Base-by-base conservation (phyloP, 2,113 vertebrate species). In the Phaethornis superciliosus region DNA sequence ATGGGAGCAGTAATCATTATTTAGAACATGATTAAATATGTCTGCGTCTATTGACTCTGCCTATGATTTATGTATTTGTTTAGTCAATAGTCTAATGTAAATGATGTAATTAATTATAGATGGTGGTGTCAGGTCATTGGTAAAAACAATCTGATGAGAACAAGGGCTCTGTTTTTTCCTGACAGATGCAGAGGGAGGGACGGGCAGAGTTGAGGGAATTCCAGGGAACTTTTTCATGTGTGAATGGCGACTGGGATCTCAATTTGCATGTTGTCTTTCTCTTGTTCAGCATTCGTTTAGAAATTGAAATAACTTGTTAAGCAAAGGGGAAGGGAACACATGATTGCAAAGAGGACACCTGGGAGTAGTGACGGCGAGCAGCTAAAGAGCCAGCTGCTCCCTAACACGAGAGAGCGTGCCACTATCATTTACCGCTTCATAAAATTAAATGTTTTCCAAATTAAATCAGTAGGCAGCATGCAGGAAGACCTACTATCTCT, bases 21-120 rank as follows among this genome's bases (percentile, higher is more conserved):
- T 99, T 98, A 98, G 98, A 99, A 98, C 98, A 99, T 99, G 99
- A 99, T 99, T 99, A 99, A 99, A 99, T 98, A 98, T 98, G 99
- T 99, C 98, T 98, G 97, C 97, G 97, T 99, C 98, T 99, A 99
- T 99, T 99, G 99, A 99, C 99, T 99, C 97, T 97, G 97, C 98
- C 98, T 98, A 98, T 99, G 99, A 99, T 99, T 99, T 99, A 99
- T 99, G 98, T 98, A 98, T 99, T 99, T 99, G 98, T 99, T 99
- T 99, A 99, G 99, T 99, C 99, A 99, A 99, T 99, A 99, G 98
- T 98, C 98, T 98, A 98, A 99, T 99, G 98, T 99, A 99, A 99
- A 99, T 99, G 97, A 99, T 99, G 98, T 99, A 98, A 99, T 99
- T 99, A 99, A 99, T 99, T 99, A 99, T 99, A 99, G 98, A 99